A percentile compares a stretch with the other conserved stretches of the same genome.
phyloP scores from a whole-genome alignment of 2,113 vertebrate genomes.

The Mastomys natalensis region DNA sequence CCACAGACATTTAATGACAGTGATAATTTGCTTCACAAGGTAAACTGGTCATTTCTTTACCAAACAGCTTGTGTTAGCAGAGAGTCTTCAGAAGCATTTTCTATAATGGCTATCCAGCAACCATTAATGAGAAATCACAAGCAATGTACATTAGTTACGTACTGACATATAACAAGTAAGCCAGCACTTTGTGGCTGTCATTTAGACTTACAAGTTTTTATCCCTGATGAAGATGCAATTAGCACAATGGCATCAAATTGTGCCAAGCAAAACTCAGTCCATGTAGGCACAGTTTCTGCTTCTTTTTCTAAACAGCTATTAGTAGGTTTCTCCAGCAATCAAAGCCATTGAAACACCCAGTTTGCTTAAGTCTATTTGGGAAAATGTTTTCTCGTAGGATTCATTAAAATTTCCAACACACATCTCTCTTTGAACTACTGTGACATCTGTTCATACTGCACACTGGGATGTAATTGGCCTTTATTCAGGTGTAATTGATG shows the following conservation, averaged over 20 bases:
- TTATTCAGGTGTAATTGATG: slow-evolving; percentile 59
- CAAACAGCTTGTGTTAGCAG: not conserved
- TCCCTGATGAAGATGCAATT: not conserved
- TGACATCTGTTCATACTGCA: slow-evolving; percentile 41
- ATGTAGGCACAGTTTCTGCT: not conserved
- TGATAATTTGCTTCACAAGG: not conserved
- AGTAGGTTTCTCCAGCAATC: slow-evolving; percentile 54
- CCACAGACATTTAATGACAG: not conserved
- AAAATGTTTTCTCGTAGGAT: slow-evolving; percentile 57
- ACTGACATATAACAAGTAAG: not conserved
- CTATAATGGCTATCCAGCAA: not conserved
- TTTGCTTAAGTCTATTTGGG: slow-evolving; percentile 23
- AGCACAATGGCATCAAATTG: slow-evolving; percentile 21
- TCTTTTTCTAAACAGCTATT: slow-evolving; percentile 36
- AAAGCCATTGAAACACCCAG: not conserved
- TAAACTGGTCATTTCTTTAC: slow-evolving; percentile 10
- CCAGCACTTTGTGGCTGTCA: not conserved
- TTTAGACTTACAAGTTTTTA: slow-evolving; percentile 4
- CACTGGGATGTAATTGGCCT: slow-evolving; percentile 49
- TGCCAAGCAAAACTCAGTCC: slow-evolving; percentile 43
- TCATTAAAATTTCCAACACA: slow-evolving; percentile 56
- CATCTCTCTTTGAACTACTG: slow-evolving; percentile 23
- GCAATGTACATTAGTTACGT: not conserved
- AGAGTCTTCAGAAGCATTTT: not conserved
- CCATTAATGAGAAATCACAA: slow-evolving; percentile 23